Percentiles rank a stretch among this genome's conserved stretches.
phyloP scores from a whole-genome alignment of 2,113 vertebrate species.

The Rhinoptilus africanus region DNA sequence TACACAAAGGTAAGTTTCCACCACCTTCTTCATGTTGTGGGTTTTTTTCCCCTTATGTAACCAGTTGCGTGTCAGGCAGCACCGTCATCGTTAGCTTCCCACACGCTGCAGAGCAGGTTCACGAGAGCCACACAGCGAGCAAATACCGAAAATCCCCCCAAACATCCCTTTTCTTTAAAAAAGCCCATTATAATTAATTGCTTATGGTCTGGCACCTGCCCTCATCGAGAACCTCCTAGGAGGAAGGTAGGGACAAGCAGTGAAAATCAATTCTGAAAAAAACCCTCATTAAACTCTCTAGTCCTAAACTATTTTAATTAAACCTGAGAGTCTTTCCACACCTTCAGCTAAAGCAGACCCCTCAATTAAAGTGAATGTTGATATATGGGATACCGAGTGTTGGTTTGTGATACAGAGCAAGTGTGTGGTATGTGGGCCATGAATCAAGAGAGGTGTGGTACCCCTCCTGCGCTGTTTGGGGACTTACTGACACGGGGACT shows the following conservation, averaged over 20 bases:
- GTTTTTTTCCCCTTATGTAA: rapidly evolving
- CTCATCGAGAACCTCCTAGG: background rate
- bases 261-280: background rate
- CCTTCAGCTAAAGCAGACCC: background rate
- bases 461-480: rapidly evolving
- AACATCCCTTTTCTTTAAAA: background rate
- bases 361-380: background rate
- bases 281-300: background rate
- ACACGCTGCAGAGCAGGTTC: background rate
- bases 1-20: background rate
- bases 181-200: background rate
- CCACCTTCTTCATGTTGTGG: rapidly evolving
- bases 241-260: background rate
- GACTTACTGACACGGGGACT: rapidly evolving
- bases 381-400: rapidly evolving
- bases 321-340: background rate
- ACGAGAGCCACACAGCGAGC: background rate
- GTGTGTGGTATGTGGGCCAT: rapidly evolving
- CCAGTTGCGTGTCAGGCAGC: background rate
- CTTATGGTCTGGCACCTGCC: background rate
- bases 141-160: background rate
- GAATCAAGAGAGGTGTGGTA: background rate
- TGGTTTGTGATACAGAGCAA: background rate
- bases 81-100: rapidly evolving
- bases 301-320: background rate